Evolutionary conservation across 2,888 invertebrate genomes (phyloP), one percentile per base, ranked within the genome.

Genomic region (Phengaris arion): DNA sequence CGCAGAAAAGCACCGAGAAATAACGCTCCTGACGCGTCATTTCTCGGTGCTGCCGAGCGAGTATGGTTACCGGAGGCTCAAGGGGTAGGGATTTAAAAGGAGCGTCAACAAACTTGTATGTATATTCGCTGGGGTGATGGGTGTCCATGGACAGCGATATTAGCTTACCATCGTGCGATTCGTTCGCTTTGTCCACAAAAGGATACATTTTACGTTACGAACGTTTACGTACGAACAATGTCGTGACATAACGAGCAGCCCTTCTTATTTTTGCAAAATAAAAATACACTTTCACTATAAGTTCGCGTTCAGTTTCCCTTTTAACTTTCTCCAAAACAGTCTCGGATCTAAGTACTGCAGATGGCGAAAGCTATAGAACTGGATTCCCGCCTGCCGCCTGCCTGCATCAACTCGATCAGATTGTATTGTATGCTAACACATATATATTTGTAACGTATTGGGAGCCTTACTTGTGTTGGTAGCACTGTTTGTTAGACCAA

Each of bases 241-340:
- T 12, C 48, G 51, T 70, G 6, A 15, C 69, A 48, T 48, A n/a
- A 48, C n/a, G 46, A 15, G n/a, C 69, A 48, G 48, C 69, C 48
- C 46, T 69, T 51, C 9, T 70, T 51, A 70, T 15, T 70, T 69
- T 70, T 70, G 70, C 70, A 70, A 70, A 70, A 70, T 51, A 70
- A 70, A 22, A 64, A 64, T 10, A 12, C 70, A 51, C 70, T 70
- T 70, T 70, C 70, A 70, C 70, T 70, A 48, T 51, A 70, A 70
- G 70, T 70, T 48, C 48, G 15, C 70, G 70, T 70, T 51, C 51
- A 70, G 70, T 70, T 70, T 70, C 70, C 70, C 70, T 70, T 70
- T 15, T 2, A 22, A 48, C 70, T 70, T 70, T 70, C 70, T 15
- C 70, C 70, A 70, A 70, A 70, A 69, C 69, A 48, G 69, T 48